Conservation (phyloP, 2,888 invertebrate species). For the Eupithecia centaureata region DNA sequence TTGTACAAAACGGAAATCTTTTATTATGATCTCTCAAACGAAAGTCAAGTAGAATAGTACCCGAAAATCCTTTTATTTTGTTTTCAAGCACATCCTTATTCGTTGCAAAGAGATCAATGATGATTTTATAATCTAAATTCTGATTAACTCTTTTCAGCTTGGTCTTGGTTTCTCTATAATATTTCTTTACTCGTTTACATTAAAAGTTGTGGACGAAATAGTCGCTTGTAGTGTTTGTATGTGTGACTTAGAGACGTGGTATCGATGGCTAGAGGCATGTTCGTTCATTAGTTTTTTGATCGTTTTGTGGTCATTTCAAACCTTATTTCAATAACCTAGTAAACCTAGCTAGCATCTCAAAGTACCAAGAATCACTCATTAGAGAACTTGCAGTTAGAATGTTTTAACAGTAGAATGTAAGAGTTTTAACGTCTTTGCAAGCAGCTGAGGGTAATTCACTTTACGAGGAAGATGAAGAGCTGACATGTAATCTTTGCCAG, state of each 20-base stretch:
- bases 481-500: conserved; percentile 90
- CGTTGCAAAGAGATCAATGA: conserved; percentile 75
- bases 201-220: conserved; percentile 31
- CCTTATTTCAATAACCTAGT: conserved; percentile 32
- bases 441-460: conserved; percentile 86
- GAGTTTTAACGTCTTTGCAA: conserved; percentile 85
- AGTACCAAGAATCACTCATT: conserved; percentile 36
- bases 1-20: conserved; percentile 47
- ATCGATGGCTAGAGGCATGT: conserved; percentile 58
- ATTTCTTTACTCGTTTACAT: conserved; percentile 50
- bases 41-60: conserved; percentile 64
- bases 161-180: conserved; percentile 81
- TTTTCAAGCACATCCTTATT: conserved; percentile 76
- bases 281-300: conserved; percentile 50
- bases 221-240: conserved; percentile 42
- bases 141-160: conserved; percentile 85
- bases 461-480: conserved; percentile 86
- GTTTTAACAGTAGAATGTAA: conserved; percentile 68
- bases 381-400: conserved; percentile 39
- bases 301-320: conserved; percentile 47
- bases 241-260: conserved; percentile 41
- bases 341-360: conserved; percentile 36
- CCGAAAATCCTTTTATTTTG: conserved; percentile 64
- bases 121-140: conserved; percentile 75
- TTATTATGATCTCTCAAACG: conserved; percentile 48